Conservation (phyloP, 2,113 vertebrate species). For the Miniopterus natalensis region DNA sequence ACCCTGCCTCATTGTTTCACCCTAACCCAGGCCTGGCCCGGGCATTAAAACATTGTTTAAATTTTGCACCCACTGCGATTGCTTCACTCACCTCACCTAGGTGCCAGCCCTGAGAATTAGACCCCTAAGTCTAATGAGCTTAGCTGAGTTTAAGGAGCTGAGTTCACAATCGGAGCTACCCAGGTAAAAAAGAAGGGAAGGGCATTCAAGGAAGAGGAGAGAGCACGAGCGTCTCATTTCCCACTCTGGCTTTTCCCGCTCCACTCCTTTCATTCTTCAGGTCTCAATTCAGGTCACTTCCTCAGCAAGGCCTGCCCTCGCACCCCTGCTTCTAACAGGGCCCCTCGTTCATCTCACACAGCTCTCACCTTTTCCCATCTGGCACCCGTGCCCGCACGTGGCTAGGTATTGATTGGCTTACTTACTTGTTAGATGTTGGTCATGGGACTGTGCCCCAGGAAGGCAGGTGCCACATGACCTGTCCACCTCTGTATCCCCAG, state of each 20-base stretch:
- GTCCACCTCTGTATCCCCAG: background rate
- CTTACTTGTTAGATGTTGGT: background rate
- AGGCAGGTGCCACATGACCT: background rate
- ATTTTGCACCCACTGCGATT: background rate
- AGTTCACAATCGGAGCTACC: background rate
- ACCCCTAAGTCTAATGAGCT: background rate
- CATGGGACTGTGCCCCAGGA: background rate
- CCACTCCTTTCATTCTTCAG: background rate
- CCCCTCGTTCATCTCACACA: background rate
- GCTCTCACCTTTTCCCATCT: background rate
- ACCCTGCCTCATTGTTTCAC: background rate
- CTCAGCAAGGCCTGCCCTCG: background rate
- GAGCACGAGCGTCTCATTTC: background rate
- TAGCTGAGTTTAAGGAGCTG: background rate
- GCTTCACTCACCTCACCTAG: background rate
- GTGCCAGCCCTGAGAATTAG: background rate
- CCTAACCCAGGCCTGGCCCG: background rate
- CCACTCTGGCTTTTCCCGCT: background rate
- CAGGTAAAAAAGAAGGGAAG: background rate
- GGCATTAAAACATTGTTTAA: background rate
- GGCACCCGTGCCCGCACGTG: rapidly evolving
- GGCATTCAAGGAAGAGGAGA: no score
- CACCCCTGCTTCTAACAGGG: rapidly evolving
- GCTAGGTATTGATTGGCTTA: background rate
- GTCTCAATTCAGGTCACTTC: background rate